Conservation (phyloP, 2,888 invertebrate genomes). For the Didymodactylos carnosus region DNA sequence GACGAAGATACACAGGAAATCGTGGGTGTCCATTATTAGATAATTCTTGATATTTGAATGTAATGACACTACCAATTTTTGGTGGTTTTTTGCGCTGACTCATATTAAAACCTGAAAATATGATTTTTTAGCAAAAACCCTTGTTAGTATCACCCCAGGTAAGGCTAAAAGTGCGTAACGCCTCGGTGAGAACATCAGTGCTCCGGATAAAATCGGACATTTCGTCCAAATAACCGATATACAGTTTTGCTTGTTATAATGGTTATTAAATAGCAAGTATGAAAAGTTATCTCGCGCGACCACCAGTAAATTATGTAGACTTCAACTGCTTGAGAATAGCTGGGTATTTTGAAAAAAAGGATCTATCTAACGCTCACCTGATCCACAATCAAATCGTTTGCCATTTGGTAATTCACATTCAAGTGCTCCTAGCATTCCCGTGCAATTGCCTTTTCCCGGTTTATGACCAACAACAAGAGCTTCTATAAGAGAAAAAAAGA, state of each 20-base stretch:
- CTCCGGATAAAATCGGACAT: too few species aligned
- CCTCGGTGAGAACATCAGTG: too few species aligned
- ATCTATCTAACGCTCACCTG: conserved; percentile 25
- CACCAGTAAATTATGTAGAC: too few species aligned
- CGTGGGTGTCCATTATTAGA: conserved; percentile 26
- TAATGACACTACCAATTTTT: conserved; percentile 28
- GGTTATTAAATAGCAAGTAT: too few species aligned
- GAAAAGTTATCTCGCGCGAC: too few species aligned
- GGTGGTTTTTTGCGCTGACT: conserved; percentile 24
- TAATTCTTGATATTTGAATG: conserved; percentile 29
- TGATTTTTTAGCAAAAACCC: too few species aligned
- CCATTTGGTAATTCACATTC: conserved; percentile 27
- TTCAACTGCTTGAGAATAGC: too few species aligned
- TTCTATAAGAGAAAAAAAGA: conserved; percentile 17
- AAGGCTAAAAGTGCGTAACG: too few species aligned
- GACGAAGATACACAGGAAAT: conserved; percentile 26
- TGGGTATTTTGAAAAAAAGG: too few species aligned
- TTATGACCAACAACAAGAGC: conserved; percentile 27
- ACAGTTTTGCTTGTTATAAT: too few species aligned
- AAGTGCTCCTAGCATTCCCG: conserved; percentile 22
- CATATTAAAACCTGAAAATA: neutral
- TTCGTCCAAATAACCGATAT: too few species aligned
- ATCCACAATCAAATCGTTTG: conserved; percentile 26
- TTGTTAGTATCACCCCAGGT: too few species aligned
- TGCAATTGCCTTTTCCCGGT: conserved; percentile 23